Percentiles rank a stretch among this genome's conserved stretches.
These are phyloP conservation scores for Lamprologus callipterus DNA, from an alignment of 2,113 vertebrate genomes.

Conservation along the genomic window DNA sequence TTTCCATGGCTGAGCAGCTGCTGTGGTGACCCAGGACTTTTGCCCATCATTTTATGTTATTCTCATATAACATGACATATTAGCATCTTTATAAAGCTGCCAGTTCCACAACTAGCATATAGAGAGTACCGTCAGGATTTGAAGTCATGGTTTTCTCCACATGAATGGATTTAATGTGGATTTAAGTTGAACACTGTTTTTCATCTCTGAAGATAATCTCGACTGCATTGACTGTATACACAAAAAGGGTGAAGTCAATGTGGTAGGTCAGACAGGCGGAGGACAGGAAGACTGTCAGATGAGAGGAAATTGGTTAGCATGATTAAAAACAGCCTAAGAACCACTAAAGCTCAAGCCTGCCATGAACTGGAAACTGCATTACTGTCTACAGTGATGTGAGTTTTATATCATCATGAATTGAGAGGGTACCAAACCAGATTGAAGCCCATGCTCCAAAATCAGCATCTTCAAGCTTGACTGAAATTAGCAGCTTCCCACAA, in stretches of 20 bases:
- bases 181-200: neutral
- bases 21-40: neutral
- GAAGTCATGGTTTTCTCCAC: neutral
- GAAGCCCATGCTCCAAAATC: neutral
- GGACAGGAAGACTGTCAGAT: rapidly evolving
- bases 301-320: neutral
- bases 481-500: neutral
- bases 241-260: neutral
- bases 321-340: neutral
- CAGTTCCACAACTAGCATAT: neutral
- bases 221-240: neutral
- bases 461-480: neutral
- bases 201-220: neutral
- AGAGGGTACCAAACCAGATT: neutral
- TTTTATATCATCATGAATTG: neutral
- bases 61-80: neutral
- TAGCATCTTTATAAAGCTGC: neutral
- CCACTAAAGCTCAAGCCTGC: neutral
- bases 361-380: neutral
- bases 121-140: neutral
- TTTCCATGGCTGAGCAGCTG: neutral
- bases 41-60: neutral
- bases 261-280: neutral
- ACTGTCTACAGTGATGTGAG: neutral
- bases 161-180: neutral